These are phyloP conservation scores for Pogonophryne albipinna DNA, from an alignment of 2,797 vertebrate species.

Conservation along the genomic window DNA sequence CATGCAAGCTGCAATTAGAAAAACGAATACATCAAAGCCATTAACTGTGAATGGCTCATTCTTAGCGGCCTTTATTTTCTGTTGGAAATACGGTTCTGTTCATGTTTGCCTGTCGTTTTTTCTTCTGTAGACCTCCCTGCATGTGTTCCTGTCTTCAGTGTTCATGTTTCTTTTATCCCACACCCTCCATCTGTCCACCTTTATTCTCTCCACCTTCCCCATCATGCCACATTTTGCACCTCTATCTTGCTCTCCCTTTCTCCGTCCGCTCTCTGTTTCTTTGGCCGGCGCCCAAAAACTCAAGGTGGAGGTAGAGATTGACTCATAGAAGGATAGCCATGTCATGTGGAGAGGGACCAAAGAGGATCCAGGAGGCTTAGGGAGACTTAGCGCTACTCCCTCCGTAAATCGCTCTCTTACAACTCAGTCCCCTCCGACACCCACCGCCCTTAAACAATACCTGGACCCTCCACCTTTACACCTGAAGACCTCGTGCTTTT, in stretches of 20 bases:
- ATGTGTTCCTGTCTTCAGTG: slow-evolving; percentile 38
- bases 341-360: slow-evolving; percentile 82
- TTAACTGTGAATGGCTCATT: slow-evolving; percentile 49
- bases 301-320: slow-evolving; percentile 81
- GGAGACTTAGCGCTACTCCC: slow-evolving; percentile 77
- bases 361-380: slow-evolving; percentile 85
- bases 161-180: slow-evolving; percentile 60
- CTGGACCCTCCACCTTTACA: slow-evolving; percentile 17
- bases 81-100: slow-evolving; percentile 36
- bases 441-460: slow-evolving; percentile 49
- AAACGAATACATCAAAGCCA: slow-evolving; percentile 57
- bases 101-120: slow-evolving; percentile 35
- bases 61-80: slow-evolving; percentile 45
- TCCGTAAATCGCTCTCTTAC: slow-evolving; percentile 44
- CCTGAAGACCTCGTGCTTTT: slow-evolving; percentile 13
- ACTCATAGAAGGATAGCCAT: slow-evolving; percentile 78
- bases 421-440: slow-evolving; percentile 33
- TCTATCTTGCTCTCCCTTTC: slow-evolving; percentile 53
- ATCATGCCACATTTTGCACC: slow-evolving; percentile 61
- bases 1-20: slow-evolving; percentile 64
- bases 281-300: slow-evolving; percentile 62
- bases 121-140: slow-evolving; percentile 41
- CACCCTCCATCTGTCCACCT: slow-evolving; percentile 71
- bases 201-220: slow-evolving; percentile 55
- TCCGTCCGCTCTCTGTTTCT: slow-evolving; percentile 46